phyloP scores from a whole-genome alignment of 2,113 vertebrate species.

The Varanus salvator region DNA sequence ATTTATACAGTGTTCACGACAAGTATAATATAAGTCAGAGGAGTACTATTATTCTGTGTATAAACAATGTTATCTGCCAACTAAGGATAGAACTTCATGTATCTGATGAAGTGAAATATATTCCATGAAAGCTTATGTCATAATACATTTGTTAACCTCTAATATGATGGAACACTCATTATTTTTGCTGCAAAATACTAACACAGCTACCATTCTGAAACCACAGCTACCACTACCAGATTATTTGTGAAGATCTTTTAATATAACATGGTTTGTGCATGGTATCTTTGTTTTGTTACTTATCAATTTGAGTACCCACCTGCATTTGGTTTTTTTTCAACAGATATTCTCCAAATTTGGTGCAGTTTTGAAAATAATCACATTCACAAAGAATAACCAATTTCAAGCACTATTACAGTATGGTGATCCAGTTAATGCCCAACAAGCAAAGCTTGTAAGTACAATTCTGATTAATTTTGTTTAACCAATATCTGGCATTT shows the following conservation, averaged over 20 bases:
- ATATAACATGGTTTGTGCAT: background rate
- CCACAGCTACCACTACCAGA: background rate
- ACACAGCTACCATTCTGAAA: background rate
- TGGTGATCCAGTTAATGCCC: slow-evolving; percentile 92
- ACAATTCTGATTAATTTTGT: background rate
- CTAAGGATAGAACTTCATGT: background rate
- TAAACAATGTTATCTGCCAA: background rate
- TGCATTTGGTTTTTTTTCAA: slow-evolving; percentile 63
- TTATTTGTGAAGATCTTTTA: background rate
- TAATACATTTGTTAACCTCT: background rate
- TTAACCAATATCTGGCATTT: background rate
- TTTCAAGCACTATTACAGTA: slow-evolving; percentile 98
- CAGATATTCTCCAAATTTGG: slow-evolving; percentile 99
- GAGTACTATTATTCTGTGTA: background rate
- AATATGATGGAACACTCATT: background rate
- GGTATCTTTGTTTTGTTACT: background rate
- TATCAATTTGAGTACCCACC: slow-evolving; percentile 2
- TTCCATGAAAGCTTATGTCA: background rate
- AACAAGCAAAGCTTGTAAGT: slow-evolving; percentile 96
- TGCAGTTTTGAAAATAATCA: slow-evolving; percentile 99
- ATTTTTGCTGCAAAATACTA: background rate
- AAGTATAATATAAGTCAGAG: too few relatives aligned
- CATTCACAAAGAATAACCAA: slow-evolving; percentile 99
- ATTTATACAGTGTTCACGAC: too few relatives aligned
- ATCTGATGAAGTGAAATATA: background rate